phyloP scores from a whole-genome alignment of 1,140 invertebrate species.

The Aphelenchoides fujianensis region DNA sequence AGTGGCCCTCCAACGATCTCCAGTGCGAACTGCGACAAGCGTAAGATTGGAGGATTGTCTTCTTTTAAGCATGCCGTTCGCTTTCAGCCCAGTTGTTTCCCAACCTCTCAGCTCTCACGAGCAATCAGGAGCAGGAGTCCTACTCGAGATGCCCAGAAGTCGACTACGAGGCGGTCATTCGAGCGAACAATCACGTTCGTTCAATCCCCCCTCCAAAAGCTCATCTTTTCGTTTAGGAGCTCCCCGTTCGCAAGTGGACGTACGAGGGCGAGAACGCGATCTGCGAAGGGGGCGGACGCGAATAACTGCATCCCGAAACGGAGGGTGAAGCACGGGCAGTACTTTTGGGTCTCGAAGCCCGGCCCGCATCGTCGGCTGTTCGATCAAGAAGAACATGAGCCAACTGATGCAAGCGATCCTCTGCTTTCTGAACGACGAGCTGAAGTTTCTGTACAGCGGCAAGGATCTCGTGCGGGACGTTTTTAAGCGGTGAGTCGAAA shows the following conservation, averaged over 20 bases:
- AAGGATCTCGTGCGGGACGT: slow-evolving; percentile 1
- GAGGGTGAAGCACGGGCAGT: neutral
- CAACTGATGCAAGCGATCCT: slow-evolving; percentile 11
- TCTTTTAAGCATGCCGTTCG: neutral
- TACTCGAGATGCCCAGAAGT: neutral
- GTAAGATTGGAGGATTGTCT: too few species aligned
- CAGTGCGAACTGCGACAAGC: neutral
- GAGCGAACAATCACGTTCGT: neutral
- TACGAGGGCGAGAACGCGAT: neutral
- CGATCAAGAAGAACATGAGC: slow-evolving; percentile 15
- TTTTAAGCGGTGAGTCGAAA: too few species aligned
- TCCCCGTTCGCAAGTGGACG: neutral
- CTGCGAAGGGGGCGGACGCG: neutral
- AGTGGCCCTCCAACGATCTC: neutral
- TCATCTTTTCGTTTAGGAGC: neutral
- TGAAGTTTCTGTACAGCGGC: slow-evolving; percentile 13
- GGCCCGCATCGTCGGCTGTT: neutral
- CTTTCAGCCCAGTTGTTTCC: neutral
- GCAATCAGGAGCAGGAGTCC: neutral
- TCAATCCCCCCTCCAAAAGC: neutral
- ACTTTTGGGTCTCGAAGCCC: neutral
- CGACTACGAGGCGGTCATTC: neutral
- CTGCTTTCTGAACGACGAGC: slow-evolving; percentile 16
- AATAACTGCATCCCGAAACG: neutral
- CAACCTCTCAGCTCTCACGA: neutral